These are phyloP conservation scores for Fragum sueziense DNA, from an alignment of 2,888 invertebrate genomes.

Conservation along the genomic window DNA sequence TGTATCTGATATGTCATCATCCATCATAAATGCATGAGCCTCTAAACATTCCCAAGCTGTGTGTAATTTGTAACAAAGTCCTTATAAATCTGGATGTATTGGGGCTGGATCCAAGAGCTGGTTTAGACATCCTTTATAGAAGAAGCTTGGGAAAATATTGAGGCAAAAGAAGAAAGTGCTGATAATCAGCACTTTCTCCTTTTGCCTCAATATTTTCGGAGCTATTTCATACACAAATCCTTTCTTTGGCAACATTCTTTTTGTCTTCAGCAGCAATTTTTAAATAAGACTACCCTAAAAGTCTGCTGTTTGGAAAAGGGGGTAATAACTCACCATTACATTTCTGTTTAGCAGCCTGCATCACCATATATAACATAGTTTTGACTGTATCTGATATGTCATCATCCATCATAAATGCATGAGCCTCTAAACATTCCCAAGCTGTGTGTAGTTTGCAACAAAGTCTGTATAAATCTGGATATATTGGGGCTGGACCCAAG, in stretches of 20 bases:
- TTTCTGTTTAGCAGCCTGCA: conserved; percentile 40
- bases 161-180: too few relatives aligned
- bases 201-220: too few relatives aligned
- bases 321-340: conserved; percentile 54
- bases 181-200: too few relatives aligned
- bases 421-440: conserved; percentile 35
- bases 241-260: too few relatives aligned
- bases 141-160: too few relatives aligned
- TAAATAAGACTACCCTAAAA: too few relatives aligned
- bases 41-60: conserved; percentile 33
- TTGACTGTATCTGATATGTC: conserved; percentile 19
- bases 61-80: conserved; percentile 32
- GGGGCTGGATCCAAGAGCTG: too few relatives aligned
- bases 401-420: conserved; percentile 21
- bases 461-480: conserved; percentile 30
- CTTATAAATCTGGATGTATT: conserved; percentile 27
- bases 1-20: conserved; percentile 5
- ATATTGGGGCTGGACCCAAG: conserved; percentile 14
- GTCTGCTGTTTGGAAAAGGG: too few relatives aligned
- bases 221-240: too few relatives aligned
- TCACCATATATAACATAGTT: conserved; percentile 8
- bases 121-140: too few relatives aligned
- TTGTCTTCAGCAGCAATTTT: too few relatives aligned
- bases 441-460: conserved; percentile 30
- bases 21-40: conserved; percentile 17